phyloP scores from a whole-genome alignment of 2,113 vertebrate species.

The Scytalopus superciliaris region DNA sequence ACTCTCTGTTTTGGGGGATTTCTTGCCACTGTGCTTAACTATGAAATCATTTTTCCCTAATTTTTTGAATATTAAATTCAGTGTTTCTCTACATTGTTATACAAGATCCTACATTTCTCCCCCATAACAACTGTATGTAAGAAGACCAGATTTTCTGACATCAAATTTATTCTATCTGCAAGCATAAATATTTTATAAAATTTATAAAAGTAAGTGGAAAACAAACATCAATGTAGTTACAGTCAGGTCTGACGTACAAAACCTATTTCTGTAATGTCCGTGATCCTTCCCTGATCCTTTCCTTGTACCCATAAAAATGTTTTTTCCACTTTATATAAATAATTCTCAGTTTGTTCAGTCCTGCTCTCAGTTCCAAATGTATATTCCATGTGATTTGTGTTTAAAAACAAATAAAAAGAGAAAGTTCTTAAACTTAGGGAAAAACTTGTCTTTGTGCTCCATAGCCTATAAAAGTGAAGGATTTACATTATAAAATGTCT shows the following conservation, averaged over 20 bases:
- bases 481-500: constrained; percentile 54
- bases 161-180: neutral
- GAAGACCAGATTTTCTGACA: neutral
- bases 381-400: constrained; percentile 43
- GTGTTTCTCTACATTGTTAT: neutral
- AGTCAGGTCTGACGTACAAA: neutral
- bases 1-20: neutral
- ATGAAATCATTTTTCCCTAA: neutral
- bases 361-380: constrained; percentile 35
- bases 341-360: constrained; percentile 16
- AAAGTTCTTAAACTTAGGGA: neutral
- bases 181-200: neutral
- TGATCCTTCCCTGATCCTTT: neutral
- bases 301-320: neutral
- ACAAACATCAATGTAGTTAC: neutral
- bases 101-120: neutral
- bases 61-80: neutral
- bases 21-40: neutral
- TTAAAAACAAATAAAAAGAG: neutral
- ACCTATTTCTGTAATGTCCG: neutral
- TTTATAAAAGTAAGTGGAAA: neutral
- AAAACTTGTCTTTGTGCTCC: constrained; percentile 14
- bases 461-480: constrained; percentile 39
- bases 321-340: constrained; percentile 37
- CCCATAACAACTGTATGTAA: neutral